Evolutionary conservation across 2,888 invertebrate genomes (phyloP).

Genomic region (Papilio gigon): DNA sequence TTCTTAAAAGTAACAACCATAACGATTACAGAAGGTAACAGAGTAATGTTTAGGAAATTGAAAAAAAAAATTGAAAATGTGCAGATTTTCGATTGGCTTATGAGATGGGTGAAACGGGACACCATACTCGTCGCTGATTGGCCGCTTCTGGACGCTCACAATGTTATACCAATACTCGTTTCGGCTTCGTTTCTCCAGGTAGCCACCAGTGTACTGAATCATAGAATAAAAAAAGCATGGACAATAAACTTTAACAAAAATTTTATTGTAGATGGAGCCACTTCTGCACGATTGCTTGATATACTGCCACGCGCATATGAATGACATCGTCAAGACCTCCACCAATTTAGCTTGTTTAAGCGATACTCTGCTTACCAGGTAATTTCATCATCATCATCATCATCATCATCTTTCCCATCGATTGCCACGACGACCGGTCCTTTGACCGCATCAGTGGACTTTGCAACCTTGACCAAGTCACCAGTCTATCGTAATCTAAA

Average conservation of each 20-base stretch:
- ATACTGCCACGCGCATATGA: constrained; percentile 93
- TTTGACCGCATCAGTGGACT: too few species aligned
- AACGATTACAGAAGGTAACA: too few species aligned
- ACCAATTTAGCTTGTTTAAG: constrained; percentile 95
- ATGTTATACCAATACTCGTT: constrained; percentile 95
- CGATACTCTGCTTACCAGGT: constrained; percentile 86
- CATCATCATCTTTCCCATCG: constrained; percentile 9
- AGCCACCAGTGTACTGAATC: neutral
- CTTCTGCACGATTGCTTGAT: constrained; percentile 92
- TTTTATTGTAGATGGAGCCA: constrained; percentile 89
- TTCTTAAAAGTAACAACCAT: too few species aligned
- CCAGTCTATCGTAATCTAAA: too few species aligned
- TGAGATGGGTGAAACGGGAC: constrained; percentile 96
- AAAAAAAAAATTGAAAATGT: too few species aligned
- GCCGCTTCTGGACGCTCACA: constrained; percentile 89
- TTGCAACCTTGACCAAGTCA: too few species aligned
- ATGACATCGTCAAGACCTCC: constrained; percentile 91
- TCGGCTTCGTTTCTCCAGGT: constrained; percentile 95
- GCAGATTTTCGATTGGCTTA: constrained; percentile 97
- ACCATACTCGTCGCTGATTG: constrained; percentile 84
- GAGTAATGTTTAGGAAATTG: too few species aligned
- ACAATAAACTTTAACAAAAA: neutral
- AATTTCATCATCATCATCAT: constrained; percentile 18
- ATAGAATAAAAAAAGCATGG: neutral
- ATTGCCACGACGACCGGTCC: too few species aligned